These are phyloP conservation scores for Cosmia trapezina DNA, from an alignment of 2,888 invertebrate species.

Conservation along the genomic window DNA sequence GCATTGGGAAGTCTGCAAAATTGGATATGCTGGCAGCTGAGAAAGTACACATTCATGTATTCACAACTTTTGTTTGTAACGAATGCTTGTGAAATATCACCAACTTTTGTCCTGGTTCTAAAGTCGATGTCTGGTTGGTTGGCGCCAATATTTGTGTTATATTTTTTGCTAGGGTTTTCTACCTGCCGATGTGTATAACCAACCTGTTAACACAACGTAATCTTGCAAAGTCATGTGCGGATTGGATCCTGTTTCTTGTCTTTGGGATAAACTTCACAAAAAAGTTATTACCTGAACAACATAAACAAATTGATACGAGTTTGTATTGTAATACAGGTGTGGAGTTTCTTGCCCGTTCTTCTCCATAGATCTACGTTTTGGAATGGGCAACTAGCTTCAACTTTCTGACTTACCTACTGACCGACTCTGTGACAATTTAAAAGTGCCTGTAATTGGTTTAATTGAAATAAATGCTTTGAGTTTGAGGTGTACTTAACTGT, in stretches of 20 bases:
- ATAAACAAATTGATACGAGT: neutral
- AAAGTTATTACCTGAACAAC: conserved; percentile 22
- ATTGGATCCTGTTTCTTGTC: conserved; percentile 5
- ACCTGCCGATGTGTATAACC: conserved; percentile 54
- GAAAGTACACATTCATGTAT: conserved; percentile 38
- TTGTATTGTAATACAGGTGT: conserved; percentile 11
- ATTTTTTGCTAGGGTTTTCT: conserved; percentile 51
- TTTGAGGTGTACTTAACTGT: conserved; percentile 16
- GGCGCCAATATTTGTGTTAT: conserved; percentile 36
- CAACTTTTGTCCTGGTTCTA: neutral
- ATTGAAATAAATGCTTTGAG: too few relatives aligned
- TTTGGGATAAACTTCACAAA: conserved; percentile 17
- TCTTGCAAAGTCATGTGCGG: conserved; percentile 35
- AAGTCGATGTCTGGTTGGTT: neutral
- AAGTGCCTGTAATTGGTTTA: too few relatives aligned
- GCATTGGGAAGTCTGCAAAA: conserved; percentile 47
- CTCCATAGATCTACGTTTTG: too few relatives aligned
- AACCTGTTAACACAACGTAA: conserved; percentile 29
- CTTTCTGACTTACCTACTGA: too few relatives aligned
- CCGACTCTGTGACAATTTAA: too few relatives aligned
- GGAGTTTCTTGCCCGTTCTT: too few relatives aligned
- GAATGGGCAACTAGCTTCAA: too few relatives aligned
- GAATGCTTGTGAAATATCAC: conserved; percentile 36
- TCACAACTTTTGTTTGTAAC: conserved; percentile 43
- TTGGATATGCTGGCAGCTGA: conserved; percentile 43